A percentile compares a stretch with the other conserved stretches of the same genome.
Evolutionary conservation across 2,113 vertebrate genomes (phyloP).

Genomic region (Rhinopomastus cyanomelas): DNA sequence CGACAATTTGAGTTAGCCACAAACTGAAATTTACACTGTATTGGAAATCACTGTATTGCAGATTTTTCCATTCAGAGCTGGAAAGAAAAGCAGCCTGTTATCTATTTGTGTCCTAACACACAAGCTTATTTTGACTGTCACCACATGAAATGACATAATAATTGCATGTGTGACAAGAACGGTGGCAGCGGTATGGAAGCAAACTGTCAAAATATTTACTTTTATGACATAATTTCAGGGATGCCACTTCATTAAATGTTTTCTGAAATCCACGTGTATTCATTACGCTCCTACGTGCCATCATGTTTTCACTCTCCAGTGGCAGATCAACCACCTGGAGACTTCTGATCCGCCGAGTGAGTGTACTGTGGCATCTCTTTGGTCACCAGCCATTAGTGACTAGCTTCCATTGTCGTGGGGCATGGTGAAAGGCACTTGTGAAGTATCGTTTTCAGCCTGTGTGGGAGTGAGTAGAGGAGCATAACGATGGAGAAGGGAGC

Average conservation of each 20-base stretch:
- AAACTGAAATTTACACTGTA: not conserved
- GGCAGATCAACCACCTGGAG: not conserved
- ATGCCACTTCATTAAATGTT: not conserved
- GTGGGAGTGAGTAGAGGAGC: not conserved
- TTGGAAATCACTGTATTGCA: not conserved
- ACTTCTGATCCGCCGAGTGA: not conserved
- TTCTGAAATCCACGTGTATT: not conserved
- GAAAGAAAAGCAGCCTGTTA: not conserved
- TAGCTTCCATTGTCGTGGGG: not conserved
- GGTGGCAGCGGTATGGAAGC: not conserved
- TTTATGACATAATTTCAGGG: not conserved
- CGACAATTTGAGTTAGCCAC: not conserved
- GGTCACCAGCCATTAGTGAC: accelerated
- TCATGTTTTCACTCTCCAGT: not conserved
- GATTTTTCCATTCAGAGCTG: not conserved
- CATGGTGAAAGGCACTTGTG: not conserved
- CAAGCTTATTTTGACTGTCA: not conserved
- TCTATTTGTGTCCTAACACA: not conserved
- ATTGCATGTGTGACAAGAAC: not conserved
- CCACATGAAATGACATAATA: not conserved
- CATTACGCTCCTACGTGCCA: not conserved
- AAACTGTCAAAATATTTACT: constrained; percentile 38
- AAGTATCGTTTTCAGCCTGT: not conserved
- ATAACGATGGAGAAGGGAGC: not conserved
- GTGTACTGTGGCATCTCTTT: accelerated